These are phyloP conservation scores for Falco biarmicus DNA, from an alignment of 2,797 vertebrate species.

Conservation along the genomic window DNA sequence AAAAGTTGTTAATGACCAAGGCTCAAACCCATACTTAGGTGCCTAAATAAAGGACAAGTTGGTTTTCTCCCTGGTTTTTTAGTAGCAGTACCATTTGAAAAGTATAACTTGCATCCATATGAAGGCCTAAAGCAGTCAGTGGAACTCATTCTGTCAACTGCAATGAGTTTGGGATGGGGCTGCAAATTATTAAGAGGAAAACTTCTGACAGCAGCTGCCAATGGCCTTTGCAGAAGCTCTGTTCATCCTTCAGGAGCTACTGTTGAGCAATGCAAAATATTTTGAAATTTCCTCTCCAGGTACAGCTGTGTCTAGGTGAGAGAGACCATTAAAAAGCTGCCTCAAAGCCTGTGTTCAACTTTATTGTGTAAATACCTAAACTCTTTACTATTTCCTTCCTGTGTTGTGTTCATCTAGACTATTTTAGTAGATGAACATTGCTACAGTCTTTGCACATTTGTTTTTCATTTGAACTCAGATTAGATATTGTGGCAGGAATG, in stretches of 20 bases:
- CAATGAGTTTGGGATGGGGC: neutral
- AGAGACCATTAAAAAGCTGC: neutral
- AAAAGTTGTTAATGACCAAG: neutral
- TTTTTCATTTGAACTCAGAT: conserved; percentile 37
- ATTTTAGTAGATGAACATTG: neutral
- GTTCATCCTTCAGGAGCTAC: neutral
- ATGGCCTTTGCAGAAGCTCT: neutral
- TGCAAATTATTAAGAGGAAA: neutral
- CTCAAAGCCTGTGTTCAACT: neutral
- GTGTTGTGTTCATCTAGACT: neutral
- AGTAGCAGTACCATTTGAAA: neutral
- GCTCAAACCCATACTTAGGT: neutral
- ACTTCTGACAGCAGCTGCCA: neutral
- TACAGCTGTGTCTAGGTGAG: neutral
- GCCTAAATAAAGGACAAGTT: neutral
- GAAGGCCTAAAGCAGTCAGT: neutral
- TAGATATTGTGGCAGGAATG: neutral
- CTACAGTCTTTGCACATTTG: conserved; percentile 12
- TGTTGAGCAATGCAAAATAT: neutral
- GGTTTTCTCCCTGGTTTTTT: fast-evolving
- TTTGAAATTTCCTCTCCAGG: neutral
- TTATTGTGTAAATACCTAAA: neutral
- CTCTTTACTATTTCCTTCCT: neutral
- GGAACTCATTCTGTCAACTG: neutral
- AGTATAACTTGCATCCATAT: neutral